A percentile compares a stretch with the other conserved stretches of the same genome.
Evolutionary conservation across 2,888 invertebrate species (phyloP).

Genomic region (Galerucella pusilla): DNA sequence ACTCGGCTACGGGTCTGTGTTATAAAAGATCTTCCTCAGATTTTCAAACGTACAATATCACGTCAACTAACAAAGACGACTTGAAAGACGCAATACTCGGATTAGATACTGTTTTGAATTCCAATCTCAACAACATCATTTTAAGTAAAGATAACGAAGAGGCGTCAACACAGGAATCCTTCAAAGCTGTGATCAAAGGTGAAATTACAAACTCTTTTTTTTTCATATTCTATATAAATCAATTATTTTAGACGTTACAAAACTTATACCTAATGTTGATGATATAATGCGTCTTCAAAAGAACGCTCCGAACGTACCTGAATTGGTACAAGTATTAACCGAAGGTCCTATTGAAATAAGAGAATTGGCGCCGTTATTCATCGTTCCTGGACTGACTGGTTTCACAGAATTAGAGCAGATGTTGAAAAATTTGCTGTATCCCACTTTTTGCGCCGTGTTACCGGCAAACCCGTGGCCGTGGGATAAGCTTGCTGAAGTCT

Average conservation of each 20-base stretch:
- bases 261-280: constrained; percentile 57
- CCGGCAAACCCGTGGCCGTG: constrained; percentile 54
- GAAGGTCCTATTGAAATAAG: constrained; percentile 59
- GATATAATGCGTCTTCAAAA: constrained; percentile 53
- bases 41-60: constrained; percentile 59
- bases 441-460: constrained; percentile 61
- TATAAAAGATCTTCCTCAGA: constrained; percentile 57
- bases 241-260: constrained; percentile 54
- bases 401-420: constrained; percentile 54
- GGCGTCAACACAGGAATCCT: constrained; percentile 56
- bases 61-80: constrained; percentile 56
- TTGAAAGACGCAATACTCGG: constrained; percentile 55
- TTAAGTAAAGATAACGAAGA: constrained; percentile 57
- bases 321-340: constrained; percentile 60
- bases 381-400: constrained; percentile 62
- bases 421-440: constrained; percentile 59
- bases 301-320: constrained; percentile 54
- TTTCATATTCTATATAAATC: constrained; percentile 11
- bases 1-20: constrained; percentile 55
- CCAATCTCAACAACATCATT: constrained; percentile 54
- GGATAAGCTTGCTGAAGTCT: constrained; percentile 56
- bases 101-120: constrained; percentile 58
- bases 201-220: constrained; percentile 33
- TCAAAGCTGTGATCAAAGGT: constrained; percentile 61
- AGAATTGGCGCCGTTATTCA: constrained; percentile 62